Conservation (phyloP, 2,888 invertebrate genomes). For the Drosophila kuntzei region DNA sequence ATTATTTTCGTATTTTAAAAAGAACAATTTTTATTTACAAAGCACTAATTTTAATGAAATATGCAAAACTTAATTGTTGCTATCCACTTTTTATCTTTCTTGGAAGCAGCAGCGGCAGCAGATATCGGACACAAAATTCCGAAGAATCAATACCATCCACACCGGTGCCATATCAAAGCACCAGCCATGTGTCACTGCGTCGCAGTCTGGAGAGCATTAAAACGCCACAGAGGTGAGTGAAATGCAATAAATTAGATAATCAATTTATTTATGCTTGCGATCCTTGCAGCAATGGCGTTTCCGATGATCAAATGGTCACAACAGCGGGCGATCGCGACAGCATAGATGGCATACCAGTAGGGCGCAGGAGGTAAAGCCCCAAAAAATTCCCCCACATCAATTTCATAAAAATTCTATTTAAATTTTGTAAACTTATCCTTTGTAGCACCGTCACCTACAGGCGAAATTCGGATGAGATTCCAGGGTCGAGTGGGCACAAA, state of each 20-base stretch:
- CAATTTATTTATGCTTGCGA: background rate
- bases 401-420: background rate
- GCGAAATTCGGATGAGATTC: background rate
- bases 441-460: background rate
- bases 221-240: background rate
- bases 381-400: too few species aligned
- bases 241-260: background rate
- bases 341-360: background rate
- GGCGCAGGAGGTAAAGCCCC: background rate
- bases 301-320: background rate
- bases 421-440: background rate
- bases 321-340: background rate
- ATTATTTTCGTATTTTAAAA: too few species aligned
- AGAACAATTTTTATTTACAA: too few species aligned
- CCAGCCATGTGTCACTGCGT: slow-evolving; percentile 1
- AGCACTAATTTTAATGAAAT: too few species aligned
- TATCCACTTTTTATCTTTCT: too few species aligned
- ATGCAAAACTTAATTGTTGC: too few species aligned
- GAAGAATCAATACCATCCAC: slow-evolving; percentile 7
- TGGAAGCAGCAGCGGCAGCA: slow-evolving; percentile 4
- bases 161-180: slow-evolving; percentile 9
- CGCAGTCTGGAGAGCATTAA: slow-evolving; percentile 5
- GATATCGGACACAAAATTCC: slow-evolving; percentile 1
- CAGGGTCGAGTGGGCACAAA: background rate
- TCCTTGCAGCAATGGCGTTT: background rate